A percentile compares a stretch with the other conserved stretches of the same genome.
Conservation (phyloP, 1,140 invertebrate genomes). For the Arctopsyche grandis region DNA sequence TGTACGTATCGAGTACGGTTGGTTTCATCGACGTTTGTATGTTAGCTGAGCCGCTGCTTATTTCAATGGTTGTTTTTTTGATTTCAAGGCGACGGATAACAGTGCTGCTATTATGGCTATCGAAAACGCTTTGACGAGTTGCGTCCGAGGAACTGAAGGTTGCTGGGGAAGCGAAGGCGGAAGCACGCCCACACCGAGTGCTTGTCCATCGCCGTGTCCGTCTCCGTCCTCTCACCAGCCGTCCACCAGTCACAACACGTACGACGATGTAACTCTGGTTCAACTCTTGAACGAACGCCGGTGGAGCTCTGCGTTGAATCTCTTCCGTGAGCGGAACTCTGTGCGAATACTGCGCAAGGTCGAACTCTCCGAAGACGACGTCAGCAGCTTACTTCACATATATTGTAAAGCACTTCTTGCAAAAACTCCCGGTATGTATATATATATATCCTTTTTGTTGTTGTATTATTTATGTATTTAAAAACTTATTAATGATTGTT, state of each 20-base stretch:
- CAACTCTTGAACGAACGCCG: conserved; percentile 54
- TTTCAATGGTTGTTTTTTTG: conserved; percentile 1
- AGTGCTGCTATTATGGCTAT: conserved; percentile 43
- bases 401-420: conserved; percentile 73
- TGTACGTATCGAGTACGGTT: conserved; percentile 53
- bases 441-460: not conserved
- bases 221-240: conserved; percentile 14
- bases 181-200: conserved; percentile 36
- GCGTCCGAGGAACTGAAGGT: conserved; percentile 39
- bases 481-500: conserved; percentile 36
- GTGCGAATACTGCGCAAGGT: conserved; percentile 62
- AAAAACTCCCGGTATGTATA: conserved; percentile 69
- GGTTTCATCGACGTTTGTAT: not conserved
- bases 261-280: conserved; percentile 45
- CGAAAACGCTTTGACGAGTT: conserved; percentile 43
- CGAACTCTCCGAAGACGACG: conserved; percentile 68
- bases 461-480: not conserved
- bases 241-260: not conserved
- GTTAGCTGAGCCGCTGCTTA: too few relatives aligned
- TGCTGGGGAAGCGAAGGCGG: conserved; percentile 45
- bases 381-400: conserved; percentile 72
- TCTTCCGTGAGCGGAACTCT: conserved; percentile 61
- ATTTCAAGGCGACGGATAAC: conserved; percentile 49
- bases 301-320: conserved; percentile 60
- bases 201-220: conserved; percentile 37